phyloP scores from a whole-genome alignment of 2,797 vertebrate species.

The Spheniscus humboldti region DNA sequence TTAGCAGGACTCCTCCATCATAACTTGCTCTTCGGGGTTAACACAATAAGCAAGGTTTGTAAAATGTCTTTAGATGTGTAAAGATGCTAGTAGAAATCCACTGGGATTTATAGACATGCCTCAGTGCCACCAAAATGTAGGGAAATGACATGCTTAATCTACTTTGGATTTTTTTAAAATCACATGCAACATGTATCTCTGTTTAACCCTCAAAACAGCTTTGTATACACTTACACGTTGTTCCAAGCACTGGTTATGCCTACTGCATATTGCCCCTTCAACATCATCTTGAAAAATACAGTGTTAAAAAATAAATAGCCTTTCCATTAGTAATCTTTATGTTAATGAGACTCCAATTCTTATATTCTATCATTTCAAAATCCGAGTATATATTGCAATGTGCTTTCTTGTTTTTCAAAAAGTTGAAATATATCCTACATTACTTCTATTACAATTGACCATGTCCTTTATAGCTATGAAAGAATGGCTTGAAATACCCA shows the following conservation, averaged over 20 bases:
- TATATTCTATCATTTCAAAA: not conserved
- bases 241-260: not conserved
- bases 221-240: not conserved
- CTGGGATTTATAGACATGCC: not conserved
- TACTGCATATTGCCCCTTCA: not conserved
- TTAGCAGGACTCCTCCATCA: not conserved
- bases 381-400: not conserved
- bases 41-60: not conserved
- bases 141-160: not conserved
- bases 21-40: not conserved
- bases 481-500: slow-evolving; percentile 14
- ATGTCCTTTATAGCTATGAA: not conserved
- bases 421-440: not conserved
- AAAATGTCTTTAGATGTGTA: not conserved
- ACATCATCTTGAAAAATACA: not conserved
- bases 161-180: not conserved
- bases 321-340: not conserved
- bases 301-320: not conserved
- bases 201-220: not conserved
- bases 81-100: not conserved
- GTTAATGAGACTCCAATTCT: not conserved
- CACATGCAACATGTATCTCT: not conserved
- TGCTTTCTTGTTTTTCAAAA: not conserved
- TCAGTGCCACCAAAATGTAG: not conserved
- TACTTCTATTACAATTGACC: not conserved